Conservation (phyloP, 2,888 invertebrate genomes). For the Pomacea canaliculata region DNA sequence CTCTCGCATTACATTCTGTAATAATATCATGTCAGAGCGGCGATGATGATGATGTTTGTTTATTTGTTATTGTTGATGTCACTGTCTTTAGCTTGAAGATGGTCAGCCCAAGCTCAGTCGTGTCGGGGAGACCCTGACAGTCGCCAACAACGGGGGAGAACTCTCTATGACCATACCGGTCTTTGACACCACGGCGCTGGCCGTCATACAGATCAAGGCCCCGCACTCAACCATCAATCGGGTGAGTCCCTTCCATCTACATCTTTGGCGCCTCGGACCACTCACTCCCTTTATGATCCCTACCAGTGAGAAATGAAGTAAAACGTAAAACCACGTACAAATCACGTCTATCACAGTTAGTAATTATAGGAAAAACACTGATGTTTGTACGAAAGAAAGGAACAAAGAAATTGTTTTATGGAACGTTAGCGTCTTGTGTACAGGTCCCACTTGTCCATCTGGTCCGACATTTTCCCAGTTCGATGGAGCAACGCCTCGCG, state of each 20-base stretch:
- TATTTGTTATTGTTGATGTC: too few species aligned
- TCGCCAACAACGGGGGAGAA: background rate
- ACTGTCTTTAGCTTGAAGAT: background rate
- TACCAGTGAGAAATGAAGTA: too few species aligned
- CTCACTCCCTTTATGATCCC: too few species aligned
- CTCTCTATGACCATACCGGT: slow-evolving; percentile 1
- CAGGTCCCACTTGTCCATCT: slow-evolving; percentile 38
- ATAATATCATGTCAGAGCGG: too few species aligned
- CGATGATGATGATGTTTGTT: too few species aligned
- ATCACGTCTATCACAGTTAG: too few species aligned
- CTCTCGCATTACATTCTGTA: background rate
- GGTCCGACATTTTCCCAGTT: slow-evolving; percentile 61
- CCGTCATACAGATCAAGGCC: slow-evolving; percentile 18
- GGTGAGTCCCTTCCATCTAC: background rate
- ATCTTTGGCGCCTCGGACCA: background rate
- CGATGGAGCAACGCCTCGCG: slow-evolving; percentile 32
- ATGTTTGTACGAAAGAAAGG: too few species aligned
- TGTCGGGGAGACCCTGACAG: background rate
- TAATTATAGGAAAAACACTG: too few species aligned
- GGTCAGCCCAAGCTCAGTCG: background rate
- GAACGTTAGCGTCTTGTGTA: too few species aligned
- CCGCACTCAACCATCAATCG: slow-evolving; percentile 3
- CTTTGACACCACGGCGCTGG: background rate
- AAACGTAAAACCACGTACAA: too few species aligned
- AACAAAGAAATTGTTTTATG: too few species aligned